A percentile compares a stretch with the other conserved stretches of the same genome.
These are phyloP conservation scores for Limnephilus lunatus DNA, from an alignment of 2,888 invertebrate genomes.

Conservation along the genomic window DNA sequence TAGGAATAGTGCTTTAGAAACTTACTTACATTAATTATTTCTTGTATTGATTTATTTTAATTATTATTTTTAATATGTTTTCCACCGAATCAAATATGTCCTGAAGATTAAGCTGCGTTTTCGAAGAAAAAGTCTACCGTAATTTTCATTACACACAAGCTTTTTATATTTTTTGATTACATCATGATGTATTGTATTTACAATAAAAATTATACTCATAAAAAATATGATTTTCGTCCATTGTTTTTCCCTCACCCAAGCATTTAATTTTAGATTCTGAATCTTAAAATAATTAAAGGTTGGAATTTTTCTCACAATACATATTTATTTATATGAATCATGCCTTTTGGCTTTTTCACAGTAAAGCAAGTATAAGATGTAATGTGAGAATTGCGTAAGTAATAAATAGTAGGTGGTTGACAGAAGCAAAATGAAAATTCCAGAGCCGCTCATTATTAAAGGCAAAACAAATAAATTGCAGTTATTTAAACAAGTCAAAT, in stretches of 20 bases:
- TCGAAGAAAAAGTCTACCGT: not conserved
- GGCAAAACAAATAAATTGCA: too few relatives aligned
- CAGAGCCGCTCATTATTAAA: too few relatives aligned
- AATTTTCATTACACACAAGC: not conserved
- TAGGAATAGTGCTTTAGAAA: not conserved
- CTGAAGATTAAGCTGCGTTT: not conserved
- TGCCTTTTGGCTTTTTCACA: too few relatives aligned
- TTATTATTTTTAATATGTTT: not conserved
- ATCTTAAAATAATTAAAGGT: not conserved
- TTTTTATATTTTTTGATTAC: slow-evolving; percentile 2
- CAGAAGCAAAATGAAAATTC: too few relatives aligned
- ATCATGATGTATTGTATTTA: not conserved
- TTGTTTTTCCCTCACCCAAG: not conserved
- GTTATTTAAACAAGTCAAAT: too few relatives aligned
- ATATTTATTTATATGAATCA: too few relatives aligned
- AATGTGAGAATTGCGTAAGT: too few relatives aligned
- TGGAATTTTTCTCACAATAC: not conserved
- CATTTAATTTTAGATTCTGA: not conserved
- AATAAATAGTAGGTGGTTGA: too few relatives aligned
- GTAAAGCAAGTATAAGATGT: too few relatives aligned
- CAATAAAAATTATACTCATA: not conserved
- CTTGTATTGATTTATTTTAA: not conserved
- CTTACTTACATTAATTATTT: not conserved
- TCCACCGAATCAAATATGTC: not conserved
- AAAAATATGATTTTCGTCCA: not conserved